Evolutionary conservation across 2,888 invertebrate genomes (phyloP), one percentile per base, ranked within the genome.

Genomic region (Calameuta pallipes): DNA sequence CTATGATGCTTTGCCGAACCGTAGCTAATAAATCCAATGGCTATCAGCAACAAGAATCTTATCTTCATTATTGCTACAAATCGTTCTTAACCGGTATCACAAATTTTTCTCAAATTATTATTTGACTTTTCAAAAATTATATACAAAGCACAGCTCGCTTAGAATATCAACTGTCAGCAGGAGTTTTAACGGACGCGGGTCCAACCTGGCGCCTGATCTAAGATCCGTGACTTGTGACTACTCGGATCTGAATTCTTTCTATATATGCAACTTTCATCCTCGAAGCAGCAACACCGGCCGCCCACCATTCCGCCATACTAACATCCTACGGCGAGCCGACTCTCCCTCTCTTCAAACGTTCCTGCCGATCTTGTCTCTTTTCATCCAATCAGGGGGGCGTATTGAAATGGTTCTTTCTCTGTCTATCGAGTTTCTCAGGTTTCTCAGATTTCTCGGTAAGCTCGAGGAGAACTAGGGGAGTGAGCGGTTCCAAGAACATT

Each of bases 401-500:
- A 23, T 23, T 56, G 56, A 23, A 56, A 56, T 23, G 1, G 6
- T 23, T 23, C 56, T 23, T 56, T 80, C 81, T 82, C 74, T 85
- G 83, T 85, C 82, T 83, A 82, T 84, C 82, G 81, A 78, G 80
- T 80, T 89, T 88, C 87, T 83, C 80, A 83, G 87, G 87, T 34
- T 34, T 34, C 33, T 71, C 33, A 31, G 31, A 31, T 80, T 89
- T 88, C 87, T 83, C 79, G 83, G 87, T 87, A 89, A 82, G 79
- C 83, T 83, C 76, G 81, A 83, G 84, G 83, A 86, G 84, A 84
- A 82, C 83, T 83, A 82, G 82, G 81, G 81, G 80, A 84, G 84
- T 84, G 71, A 88, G 87, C 80, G 80, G 80, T 90, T 89, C 89
- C 79, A 35, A 83, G 89, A 90, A 90, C 80, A 84, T 86, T 83